These are phyloP conservation scores for Aleiodes leptofemur DNA, from an alignment of 2,888 invertebrate genomes.

Conservation along the genomic window DNA sequence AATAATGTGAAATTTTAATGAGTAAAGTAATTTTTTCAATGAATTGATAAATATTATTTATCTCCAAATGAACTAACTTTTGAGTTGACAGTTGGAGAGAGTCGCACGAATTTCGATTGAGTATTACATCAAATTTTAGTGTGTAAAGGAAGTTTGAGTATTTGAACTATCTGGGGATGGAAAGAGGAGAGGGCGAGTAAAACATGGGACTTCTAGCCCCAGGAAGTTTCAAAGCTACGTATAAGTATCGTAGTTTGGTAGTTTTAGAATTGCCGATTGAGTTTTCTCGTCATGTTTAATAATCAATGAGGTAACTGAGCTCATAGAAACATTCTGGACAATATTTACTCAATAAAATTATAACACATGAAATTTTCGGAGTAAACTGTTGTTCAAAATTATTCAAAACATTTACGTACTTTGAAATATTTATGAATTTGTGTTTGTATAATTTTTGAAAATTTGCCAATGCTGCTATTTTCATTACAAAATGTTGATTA, in stretches of 20 bases:
- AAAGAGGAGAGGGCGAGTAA: background rate
- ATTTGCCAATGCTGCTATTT: no score
- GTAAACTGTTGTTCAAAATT: no score
- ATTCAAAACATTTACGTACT: no score
- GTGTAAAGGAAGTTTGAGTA: slow-evolving; percentile 16
- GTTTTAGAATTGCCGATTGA: slow-evolving; percentile 1
- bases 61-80: background rate
- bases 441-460: no score
- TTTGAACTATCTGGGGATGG: background rate
- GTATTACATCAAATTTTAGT: slow-evolving; percentile 19
- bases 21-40: background rate
- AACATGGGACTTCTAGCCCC: background rate
- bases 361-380: no score
- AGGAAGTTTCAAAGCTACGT: slow-evolving; percentile 3
- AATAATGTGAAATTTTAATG: no score
- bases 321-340: background rate
- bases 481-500: background rate
- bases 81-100: background rate
- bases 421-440: no score
- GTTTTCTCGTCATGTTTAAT: slow-evolving; percentile 1
- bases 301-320: background rate
- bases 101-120: background rate
- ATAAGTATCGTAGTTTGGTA: background rate
- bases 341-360: background rate
- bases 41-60: background rate